Evolutionary conservation across 2,113 vertebrate species (phyloP).

Genomic region (Phaethornis superciliosus): DNA sequence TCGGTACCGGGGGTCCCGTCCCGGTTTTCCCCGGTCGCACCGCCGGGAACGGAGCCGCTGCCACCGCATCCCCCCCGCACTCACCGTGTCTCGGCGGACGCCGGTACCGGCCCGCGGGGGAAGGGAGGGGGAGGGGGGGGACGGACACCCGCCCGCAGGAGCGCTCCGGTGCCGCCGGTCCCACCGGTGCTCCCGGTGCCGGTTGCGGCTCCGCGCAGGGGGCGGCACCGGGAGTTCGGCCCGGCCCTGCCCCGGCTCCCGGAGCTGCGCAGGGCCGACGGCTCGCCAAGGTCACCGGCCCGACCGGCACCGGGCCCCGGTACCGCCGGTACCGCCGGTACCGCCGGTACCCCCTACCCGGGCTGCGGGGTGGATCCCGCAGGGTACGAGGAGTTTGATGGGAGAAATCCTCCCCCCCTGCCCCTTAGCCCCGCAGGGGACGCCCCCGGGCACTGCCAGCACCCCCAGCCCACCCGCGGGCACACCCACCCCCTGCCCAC

Average conservation of each 20-base stretch:
- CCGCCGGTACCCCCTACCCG: not conserved
- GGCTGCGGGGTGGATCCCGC: not conserved
- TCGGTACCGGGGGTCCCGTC: not conserved
- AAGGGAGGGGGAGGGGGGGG: not conserved
- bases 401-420: not conserved
- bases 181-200: not conserved
- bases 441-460: no score
- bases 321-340: not conserved
- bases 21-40: not conserved
- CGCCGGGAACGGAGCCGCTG: not conserved
- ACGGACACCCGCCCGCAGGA: not conserved
- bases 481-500: not conserved
- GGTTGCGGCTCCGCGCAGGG: constrained; percentile 1
- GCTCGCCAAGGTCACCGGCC: constrained; percentile 3
- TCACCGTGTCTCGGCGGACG: not conserved
- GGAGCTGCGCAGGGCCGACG: not conserved
- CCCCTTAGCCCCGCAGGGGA: not conserved
- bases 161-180: not conserved
- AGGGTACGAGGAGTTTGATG: no score
- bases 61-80: not conserved
- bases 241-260: not conserved
- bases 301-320: not conserved
- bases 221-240: constrained; percentile 3
- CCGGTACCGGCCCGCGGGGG: not conserved
- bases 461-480: not conserved